Percentiles rank a stretch among this genome's conserved stretches.
Evolutionary conservation across 2,888 invertebrate genomes (phyloP).

Genomic region (Sepiola atlantica): DNA sequence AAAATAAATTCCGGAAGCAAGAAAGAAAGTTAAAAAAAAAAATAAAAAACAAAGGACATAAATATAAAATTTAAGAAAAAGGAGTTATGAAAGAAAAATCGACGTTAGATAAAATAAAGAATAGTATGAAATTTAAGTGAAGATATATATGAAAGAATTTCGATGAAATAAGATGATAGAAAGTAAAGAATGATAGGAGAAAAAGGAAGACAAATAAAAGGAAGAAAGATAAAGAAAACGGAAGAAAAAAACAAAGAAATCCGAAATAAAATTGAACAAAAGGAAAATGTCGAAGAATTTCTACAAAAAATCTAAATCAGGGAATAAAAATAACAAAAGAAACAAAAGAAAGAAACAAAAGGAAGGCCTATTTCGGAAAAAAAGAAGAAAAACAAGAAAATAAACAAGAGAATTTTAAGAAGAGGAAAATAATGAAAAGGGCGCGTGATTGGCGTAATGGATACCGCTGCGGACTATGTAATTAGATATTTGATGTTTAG

Average conservation of each 20-base stretch:
- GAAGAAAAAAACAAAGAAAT: neutral
- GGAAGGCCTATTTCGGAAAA: neutral
- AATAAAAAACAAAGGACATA: neutral
- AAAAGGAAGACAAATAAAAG: neutral
- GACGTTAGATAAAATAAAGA: neutral
- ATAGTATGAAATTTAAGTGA: no score
- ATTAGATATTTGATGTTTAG: no score
- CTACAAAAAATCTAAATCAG: no score
- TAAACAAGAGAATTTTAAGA: no score
- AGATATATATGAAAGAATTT: no score
- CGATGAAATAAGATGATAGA: neutral
- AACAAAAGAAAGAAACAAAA: neutral
- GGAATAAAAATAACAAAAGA: neutral
- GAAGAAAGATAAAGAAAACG: neutral
- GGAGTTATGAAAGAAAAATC: neutral
- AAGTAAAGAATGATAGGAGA: neutral
- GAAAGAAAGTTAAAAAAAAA: neutral
- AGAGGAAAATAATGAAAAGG: neutral
- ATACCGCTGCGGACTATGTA: no score
- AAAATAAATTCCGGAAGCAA: neutral
- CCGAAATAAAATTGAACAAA: no score
- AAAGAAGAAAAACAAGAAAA: neutral
- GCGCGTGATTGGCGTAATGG: no score
- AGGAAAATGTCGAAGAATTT: no score
- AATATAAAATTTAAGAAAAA: neutral